Percentiles rank a stretch among this genome's conserved stretches.
phyloP scores from a whole-genome alignment of 92 coral and sea anemone species.

The Palythoa grandiflora region DNA sequence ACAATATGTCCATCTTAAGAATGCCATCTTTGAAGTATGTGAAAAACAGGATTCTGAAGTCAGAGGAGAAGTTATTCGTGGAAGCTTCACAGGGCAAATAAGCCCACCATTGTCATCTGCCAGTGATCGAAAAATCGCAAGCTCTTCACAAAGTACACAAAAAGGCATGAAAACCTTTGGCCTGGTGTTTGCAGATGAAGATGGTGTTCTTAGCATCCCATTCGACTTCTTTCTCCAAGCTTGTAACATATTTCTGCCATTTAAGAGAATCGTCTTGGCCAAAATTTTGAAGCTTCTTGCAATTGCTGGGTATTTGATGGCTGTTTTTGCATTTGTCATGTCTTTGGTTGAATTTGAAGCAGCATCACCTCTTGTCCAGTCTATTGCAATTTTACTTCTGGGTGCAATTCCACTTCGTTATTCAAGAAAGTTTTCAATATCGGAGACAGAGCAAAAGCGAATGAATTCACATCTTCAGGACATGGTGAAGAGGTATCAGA shows the following conservation, averaged over 20 bases:
- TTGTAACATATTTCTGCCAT: slow-evolving; percentile 72
- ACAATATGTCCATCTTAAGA: slow-evolving; percentile 75
- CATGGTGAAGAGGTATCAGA: slow-evolving; percentile 69
- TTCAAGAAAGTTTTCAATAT: slow-evolving; percentile 37
- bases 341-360: slow-evolving; percentile 76
- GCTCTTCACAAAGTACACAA: slow-evolving; percentile 59
- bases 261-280: slow-evolving; percentile 80
- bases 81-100: slow-evolving; percentile 67
- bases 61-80: slow-evolving; percentile 78
- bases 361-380: slow-evolving; percentile 75
- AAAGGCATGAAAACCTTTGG: slow-evolving; percentile 47
- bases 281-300: slow-evolving; percentile 73
- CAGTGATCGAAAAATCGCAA: slow-evolving; percentile 43
- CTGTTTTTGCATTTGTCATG: slow-evolving; percentile 88
- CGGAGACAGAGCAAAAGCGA: slow-evolving; percentile 44
- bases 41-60: slow-evolving; percentile 80
- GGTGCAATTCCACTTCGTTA: slow-evolving; percentile 72
- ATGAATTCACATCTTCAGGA: slow-evolving; percentile 62
- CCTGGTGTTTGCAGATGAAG: slow-evolving; percentile 75
- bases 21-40: slow-evolving; percentile 89
- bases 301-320: slow-evolving; percentile 73
- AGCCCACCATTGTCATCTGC: slow-evolving; percentile 2
- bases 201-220: slow-evolving; percentile 76
- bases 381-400: slow-evolving; percentile 74
- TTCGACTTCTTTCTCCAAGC: slow-evolving; percentile 75